Evolutionary conservation across 2,113 vertebrate species (phyloP).

Genomic region (Corythoichthys haematopterus): DNA sequence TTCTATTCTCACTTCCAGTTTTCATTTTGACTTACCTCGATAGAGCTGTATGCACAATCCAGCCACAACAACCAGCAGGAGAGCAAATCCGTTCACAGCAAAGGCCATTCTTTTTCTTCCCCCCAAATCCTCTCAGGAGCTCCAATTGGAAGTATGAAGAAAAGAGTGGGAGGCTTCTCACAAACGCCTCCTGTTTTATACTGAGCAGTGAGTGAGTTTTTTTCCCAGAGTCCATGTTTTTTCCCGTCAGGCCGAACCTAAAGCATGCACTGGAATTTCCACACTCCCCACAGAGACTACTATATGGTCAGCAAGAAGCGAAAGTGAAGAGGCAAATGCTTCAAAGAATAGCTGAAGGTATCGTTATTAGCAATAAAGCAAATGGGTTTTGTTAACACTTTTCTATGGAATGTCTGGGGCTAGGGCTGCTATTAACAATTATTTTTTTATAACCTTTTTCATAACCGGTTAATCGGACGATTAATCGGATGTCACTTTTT

Average conservation of each 20-base stretch:
- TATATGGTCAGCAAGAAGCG: constrained; percentile 17
- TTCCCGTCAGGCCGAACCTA: constrained; percentile 58
- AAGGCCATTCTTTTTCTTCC: constrained; percentile 36
- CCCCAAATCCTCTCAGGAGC: background rate
- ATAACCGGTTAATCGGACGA: no score
- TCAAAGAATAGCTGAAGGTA: background rate
- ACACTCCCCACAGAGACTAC: constrained; percentile 12
- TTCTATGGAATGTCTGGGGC: constrained; percentile 6
- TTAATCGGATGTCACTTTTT: no score
- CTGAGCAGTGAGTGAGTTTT: constrained; percentile 22
- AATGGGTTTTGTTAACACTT: background rate
- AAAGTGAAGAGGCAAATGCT: background rate
- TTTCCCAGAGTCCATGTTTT: constrained; percentile 33
- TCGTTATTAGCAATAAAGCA: no score
- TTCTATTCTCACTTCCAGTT: background rate
- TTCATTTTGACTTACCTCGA: constrained; percentile 44
- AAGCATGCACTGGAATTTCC: constrained; percentile 54
- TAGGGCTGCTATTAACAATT: background rate
- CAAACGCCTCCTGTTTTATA: constrained; percentile 48
- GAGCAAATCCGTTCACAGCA: constrained; percentile 16
- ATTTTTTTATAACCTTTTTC: no score
- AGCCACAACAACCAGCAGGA: constrained; percentile 40
- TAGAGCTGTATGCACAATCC: constrained; percentile 46
- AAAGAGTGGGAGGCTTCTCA: constrained; percentile 22
- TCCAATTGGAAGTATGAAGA: constrained; percentile 8